These are phyloP conservation scores for Actinostola sp. DNA, from an alignment of 92 coral and sea anemone genomes.

Conservation along the genomic window DNA sequence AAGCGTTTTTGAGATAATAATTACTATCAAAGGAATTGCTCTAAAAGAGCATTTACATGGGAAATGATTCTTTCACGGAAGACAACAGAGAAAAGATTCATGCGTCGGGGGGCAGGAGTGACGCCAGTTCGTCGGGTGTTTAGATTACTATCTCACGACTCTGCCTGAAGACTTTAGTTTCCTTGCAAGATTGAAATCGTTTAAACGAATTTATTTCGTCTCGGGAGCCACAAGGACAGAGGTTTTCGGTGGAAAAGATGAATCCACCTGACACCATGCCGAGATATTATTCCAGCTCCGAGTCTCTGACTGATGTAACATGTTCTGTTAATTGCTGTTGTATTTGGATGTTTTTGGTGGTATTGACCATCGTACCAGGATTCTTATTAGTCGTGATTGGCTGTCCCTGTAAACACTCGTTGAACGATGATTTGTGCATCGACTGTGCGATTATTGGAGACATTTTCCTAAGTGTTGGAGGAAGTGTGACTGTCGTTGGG, in stretches of 20 bases:
- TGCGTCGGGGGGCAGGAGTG: slow-evolving; percentile 35
- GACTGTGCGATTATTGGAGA: slow-evolving; percentile 57
- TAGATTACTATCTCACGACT: slow-evolving; percentile 28
- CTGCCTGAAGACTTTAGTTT: slow-evolving; percentile 22
- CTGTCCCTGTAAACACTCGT: slow-evolving; percentile 22
- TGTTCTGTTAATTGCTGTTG: slow-evolving; percentile 53
- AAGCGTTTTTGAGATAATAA: slow-evolving; percentile 17
- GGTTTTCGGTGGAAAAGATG: slow-evolving; percentile 14
- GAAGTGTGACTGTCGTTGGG: slow-evolving; percentile 45
- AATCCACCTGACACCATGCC: slow-evolving; percentile 24
- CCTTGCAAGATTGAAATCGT: slow-evolving; percentile 25
- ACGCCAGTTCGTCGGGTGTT: slow-evolving; percentile 44
- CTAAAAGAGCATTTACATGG: slow-evolving; percentile 2
- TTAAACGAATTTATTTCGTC: slow-evolving; percentile 2
- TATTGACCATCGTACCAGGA: slow-evolving; percentile 44
- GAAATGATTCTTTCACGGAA: slow-evolving; percentile 14
- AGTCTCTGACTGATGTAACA: slow-evolving; percentile 35
- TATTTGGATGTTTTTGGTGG: slow-evolving; percentile 48
- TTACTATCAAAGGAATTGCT: slow-evolving; percentile 11
- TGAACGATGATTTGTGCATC: slow-evolving; percentile 33
- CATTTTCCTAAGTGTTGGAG: slow-evolving; percentile 43
- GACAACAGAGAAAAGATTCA: slow-evolving; percentile 4
- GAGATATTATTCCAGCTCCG: slow-evolving; percentile 36
- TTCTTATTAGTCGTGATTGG: slow-evolving; percentile 50
- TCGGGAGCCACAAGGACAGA: background rate